Percentiles rank a stretch among this genome's conserved stretches.
Conservation (phyloP, 2,113 vertebrate genomes). For the Reinhardtius hippoglossoides region DNA sequence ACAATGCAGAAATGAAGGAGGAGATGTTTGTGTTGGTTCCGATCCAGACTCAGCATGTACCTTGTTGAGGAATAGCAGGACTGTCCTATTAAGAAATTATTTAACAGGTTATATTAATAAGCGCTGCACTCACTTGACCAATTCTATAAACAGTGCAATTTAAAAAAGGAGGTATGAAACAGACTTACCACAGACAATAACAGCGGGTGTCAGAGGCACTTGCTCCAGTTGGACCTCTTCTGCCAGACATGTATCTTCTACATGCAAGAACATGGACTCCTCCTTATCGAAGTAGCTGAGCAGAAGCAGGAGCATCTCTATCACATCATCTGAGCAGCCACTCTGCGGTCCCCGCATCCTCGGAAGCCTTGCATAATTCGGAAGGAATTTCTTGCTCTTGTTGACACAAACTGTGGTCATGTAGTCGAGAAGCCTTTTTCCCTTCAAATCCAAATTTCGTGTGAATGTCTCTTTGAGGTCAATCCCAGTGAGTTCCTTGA, state of each 20-base stretch:
- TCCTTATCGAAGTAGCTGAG: constrained; percentile 20
- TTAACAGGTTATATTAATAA: constrained; percentile 21
- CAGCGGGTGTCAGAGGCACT: constrained; percentile 18
- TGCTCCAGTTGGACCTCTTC: not conserved
- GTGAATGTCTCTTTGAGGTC: constrained; percentile 34
- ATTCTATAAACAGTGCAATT: not conserved
- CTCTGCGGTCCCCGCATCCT: constrained; percentile 11
- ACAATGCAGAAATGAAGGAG: not conserved
- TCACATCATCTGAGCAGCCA: constrained; percentile 34
- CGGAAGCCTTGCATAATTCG: constrained; percentile 17
- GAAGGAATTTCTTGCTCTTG: constrained; percentile 30
- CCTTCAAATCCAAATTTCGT: constrained; percentile 20
- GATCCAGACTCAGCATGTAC: constrained; percentile 4
- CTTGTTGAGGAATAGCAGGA: constrained; percentile 2
- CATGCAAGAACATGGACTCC: constrained; percentile 2
- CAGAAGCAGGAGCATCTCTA: constrained; percentile 26
- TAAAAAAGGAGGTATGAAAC: constrained; percentile 12
- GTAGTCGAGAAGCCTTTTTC: not conserved
- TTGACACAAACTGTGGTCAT: constrained; percentile 21
- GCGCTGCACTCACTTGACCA: not conserved
- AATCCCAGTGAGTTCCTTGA: constrained; percentile 36
- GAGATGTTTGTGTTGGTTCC: constrained; percentile 2
- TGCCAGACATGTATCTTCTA: constrained; percentile 2
- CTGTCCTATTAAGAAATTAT: not conserved
- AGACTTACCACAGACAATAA: constrained; percentile 27